Evolutionary conservation across 2,888 invertebrate genomes (phyloP).

Genomic region (Sclerodermus sp.): DNA sequence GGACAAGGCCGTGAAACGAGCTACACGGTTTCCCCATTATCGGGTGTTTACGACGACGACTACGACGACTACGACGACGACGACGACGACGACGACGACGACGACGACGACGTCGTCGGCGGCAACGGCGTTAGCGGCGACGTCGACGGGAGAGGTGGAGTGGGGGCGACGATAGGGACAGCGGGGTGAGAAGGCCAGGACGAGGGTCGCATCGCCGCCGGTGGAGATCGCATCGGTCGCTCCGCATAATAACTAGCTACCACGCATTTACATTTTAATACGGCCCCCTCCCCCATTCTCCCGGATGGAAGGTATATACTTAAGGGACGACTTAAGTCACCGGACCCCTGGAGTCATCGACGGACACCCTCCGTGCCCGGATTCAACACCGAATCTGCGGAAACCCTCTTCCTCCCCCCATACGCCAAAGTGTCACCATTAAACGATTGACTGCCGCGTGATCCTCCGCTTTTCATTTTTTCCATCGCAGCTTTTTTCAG

Average conservation of each 20-base stretch:
- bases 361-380: no score
- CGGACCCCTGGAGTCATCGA: no score
- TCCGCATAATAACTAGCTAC: conserved; percentile 46
- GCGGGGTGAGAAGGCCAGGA: conserved; percentile 19
- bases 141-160: conserved; percentile 4
- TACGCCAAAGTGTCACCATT: no score
- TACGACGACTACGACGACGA: conserved; percentile 13
- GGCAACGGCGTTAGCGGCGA: neutral
- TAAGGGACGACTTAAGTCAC: no score
- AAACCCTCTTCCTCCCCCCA: no score
- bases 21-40: conserved; percentile 49
- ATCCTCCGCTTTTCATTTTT: no score
- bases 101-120: neutral
- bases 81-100: conserved; percentile 6
- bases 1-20: conserved; percentile 29
- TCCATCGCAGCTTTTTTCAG: no score
- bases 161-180: conserved; percentile 9
- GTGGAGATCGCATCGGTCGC: conserved; percentile 39
- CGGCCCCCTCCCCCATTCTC: no score
- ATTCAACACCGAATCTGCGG: no score
- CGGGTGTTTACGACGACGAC: conserved; percentile 44
- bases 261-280: conserved; percentile 49
- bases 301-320: no score
- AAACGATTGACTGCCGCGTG: no score
- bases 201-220: conserved; percentile 34